Base-by-base conservation (phyloP, 1,140 invertebrate species). In the Daktulosphaira vitifoliae region DNA sequence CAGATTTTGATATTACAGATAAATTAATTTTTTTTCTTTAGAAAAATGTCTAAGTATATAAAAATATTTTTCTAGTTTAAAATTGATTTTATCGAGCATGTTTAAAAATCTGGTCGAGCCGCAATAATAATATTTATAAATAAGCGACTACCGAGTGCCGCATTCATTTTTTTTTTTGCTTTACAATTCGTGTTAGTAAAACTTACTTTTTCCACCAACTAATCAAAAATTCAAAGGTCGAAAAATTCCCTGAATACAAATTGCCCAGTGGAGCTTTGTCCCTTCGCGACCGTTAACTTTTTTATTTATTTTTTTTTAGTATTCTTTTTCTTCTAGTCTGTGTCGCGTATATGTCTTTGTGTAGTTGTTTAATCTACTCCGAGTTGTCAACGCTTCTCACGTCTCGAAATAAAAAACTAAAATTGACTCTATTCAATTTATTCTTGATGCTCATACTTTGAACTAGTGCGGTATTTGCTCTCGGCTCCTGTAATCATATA, bases 231-330 rank as follows among this genome's bases (percentile, higher is more conserved):
- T 62, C 56, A 48, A 62, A 62, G 56, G 42, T 62, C 26, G 42
- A 62, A 44, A 62, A 62, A 62, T 62, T 62, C 42, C 29, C 44
- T 62, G 56, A 62, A 62, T 62, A 62, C 56, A 62, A 62, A 62
- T 62, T 48, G 25, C 56, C 25, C 42, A 11, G 26, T 25, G 18
- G 42, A 62, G 46, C 56, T 48, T 62, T 48, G 56, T 62, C 56
- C 54, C 54, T 23, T 44, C 39, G 39, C 54, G 54, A 39, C 18
- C 56, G 56, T 62, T 48, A 62, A 62, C 42, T 59, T 56, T 56
- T 39, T 16, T 49, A 22, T 23, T 49, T 23, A 22, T 23, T 49
- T 25, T 25, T 20, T 25, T 49, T 49, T 25, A 37, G 1, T 38
- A 13, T 53, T 37, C 51, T 33, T 52, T n/a, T 33, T 6, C 20